These are phyloP conservation scores for Gambusia holbrooki DNA, from an alignment of 2,113 vertebrate genomes.

Conservation along the genomic window DNA sequence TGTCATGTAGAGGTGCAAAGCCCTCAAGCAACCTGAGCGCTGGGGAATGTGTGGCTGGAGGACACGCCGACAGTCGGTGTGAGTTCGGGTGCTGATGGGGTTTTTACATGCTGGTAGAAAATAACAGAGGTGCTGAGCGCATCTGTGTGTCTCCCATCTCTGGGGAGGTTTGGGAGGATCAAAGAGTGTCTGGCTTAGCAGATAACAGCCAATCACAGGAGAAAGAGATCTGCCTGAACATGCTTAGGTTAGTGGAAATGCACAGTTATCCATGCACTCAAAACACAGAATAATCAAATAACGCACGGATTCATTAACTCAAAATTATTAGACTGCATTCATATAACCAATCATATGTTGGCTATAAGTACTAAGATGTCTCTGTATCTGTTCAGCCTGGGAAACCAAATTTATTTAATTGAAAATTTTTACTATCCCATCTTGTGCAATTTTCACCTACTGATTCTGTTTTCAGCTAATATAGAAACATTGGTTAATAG, in stretches of 20 bases:
- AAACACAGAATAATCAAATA: slow-evolving; percentile 12
- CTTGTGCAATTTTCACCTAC: too few relatives aligned
- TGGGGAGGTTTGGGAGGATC: slow-evolving; percentile 44
- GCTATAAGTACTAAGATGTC: background rate
- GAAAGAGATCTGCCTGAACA: slow-evolving; percentile 32
- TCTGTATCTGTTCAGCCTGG: background rate
- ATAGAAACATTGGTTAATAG: too few relatives aligned
- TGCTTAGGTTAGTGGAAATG: slow-evolving; percentile 3
- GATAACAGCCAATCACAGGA: slow-evolving; percentile 36
- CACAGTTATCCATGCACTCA: background rate
- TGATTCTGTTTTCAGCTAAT: too few relatives aligned
- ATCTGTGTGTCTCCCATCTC: slow-evolving; percentile 10
- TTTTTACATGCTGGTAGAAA: slow-evolving; percentile 13
- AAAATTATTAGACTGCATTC: background rate
- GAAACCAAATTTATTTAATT: background rate
- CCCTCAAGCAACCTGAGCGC: slow-evolving; percentile 2
- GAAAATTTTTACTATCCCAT: background rate
- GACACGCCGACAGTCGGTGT: background rate
- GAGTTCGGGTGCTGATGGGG: background rate
- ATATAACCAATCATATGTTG: background rate
- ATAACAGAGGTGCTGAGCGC: background rate
- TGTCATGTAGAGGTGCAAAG: background rate
- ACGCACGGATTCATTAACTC: too few relatives aligned
- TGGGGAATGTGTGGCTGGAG: background rate
- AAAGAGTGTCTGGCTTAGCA: slow-evolving; percentile 46